Evolutionary conservation across 2,113 vertebrate genomes (phyloP).

Genomic region (Notothenia coriiceps): DNA sequence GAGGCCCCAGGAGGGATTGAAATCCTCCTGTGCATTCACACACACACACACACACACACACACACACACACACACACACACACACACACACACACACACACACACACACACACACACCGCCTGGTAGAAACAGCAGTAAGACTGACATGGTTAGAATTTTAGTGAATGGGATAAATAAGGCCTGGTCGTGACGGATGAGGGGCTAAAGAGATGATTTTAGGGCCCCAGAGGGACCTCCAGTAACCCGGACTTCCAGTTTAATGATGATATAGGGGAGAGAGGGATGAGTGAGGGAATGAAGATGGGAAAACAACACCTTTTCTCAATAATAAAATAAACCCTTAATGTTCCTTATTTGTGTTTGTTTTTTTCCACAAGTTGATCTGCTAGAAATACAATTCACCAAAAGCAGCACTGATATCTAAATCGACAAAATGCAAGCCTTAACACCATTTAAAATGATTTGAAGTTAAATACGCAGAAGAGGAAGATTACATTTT

Average conservation of each 20-base stretch:
- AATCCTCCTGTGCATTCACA: conserved; percentile 5
- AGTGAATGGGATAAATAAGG: conserved; percentile 41
- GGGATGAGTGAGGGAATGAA: conserved; percentile 22
- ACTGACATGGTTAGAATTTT: conserved; percentile 53
- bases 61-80: neutral
- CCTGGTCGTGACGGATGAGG: conserved; percentile 8
- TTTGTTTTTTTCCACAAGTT: neutral
- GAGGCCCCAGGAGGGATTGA: conserved; percentile 40
- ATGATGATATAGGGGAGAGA: conserved; percentile 14
- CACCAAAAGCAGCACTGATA: neutral
- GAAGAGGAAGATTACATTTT: neutral
- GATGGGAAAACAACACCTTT: neutral
- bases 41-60: neutral
- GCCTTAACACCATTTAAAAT: neutral
- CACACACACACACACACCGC: neutral
- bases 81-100: no score
- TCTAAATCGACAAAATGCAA: conserved; percentile 7
- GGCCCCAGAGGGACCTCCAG: conserved; percentile 30
- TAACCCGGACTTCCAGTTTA: conserved; percentile 11
- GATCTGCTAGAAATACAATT: neutral
- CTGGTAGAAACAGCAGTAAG: conserved; percentile 10
- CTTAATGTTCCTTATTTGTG: neutral
- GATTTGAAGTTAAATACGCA: neutral
- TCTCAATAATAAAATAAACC: neutral
- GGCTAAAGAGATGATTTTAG: conserved; percentile 42